phyloP scores from a whole-genome alignment of 2,113 vertebrate species.

The Pseudorhombus dupliciocellatus region DNA sequence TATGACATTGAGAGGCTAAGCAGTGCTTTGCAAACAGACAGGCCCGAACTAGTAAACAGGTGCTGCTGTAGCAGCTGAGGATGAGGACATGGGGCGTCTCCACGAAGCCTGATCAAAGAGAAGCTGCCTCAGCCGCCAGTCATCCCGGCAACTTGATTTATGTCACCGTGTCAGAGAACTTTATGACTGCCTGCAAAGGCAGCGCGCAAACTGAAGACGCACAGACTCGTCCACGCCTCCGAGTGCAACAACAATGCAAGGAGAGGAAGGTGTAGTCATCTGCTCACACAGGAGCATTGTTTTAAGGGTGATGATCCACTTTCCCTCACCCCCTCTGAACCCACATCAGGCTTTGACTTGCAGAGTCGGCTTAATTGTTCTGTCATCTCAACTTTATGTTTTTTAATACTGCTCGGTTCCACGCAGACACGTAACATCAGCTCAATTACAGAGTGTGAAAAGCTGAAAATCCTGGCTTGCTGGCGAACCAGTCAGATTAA shows the following conservation, averaged over 20 bases:
- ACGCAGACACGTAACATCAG: conserved; percentile 53
- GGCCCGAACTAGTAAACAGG: conserved; percentile 89
- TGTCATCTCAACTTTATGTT: conserved; percentile 37
- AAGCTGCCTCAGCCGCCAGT: conserved; percentile 79
- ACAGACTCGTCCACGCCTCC: conserved; percentile 27
- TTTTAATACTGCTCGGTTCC: conserved; percentile 17
- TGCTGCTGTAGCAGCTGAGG: conserved; percentile 82
- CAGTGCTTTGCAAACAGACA: conserved; percentile 72
- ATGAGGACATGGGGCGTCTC: conserved; percentile 82
- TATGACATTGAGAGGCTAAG: conserved; percentile 61
- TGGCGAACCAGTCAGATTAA: conserved; percentile 40
- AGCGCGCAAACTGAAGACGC: conserved; percentile 42
- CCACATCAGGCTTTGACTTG: conserved; percentile 20
- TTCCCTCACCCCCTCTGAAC: conserved; percentile 14
- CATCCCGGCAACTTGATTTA: conserved; percentile 78
- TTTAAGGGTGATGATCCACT: conserved; percentile 6
- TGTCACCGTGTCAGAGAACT: conserved; percentile 71
- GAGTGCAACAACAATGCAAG: background rate
- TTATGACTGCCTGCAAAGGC: conserved; percentile 60
- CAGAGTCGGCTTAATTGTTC: conserved; percentile 33
- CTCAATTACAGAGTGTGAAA: conserved; percentile 42
- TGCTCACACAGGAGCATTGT: background rate
- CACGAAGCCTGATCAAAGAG: conserved; percentile 87
- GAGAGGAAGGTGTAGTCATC: background rate
- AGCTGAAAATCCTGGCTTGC: conserved; percentile 41